Evolutionary conservation across 2,113 vertebrate species (phyloP).

Genomic region (Myotis brandtii): DNA sequence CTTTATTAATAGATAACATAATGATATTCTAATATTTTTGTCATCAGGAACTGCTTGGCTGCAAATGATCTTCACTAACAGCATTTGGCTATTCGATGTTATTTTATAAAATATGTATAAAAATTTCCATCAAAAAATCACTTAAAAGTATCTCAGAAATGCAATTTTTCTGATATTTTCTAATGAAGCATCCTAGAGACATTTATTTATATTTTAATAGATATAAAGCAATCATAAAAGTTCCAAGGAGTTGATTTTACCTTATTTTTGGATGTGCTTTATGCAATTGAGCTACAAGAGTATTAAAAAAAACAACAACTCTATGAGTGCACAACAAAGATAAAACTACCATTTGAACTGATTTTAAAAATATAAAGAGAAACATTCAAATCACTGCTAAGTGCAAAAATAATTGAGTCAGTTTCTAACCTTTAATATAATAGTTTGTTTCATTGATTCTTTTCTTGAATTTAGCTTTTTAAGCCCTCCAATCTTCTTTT

Average conservation of each 20-base stretch:
- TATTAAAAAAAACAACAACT: not conserved
- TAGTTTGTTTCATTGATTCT: not conserved
- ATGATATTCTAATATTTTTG: conserved; percentile 50
- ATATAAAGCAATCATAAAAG: not conserved
- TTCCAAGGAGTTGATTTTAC: conserved; percentile 9
- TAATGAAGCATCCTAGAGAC: not conserved
- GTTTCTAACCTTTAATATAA: not conserved
- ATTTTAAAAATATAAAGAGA: not conserved
- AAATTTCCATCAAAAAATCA: conserved; percentile 46
- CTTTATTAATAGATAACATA: conserved; percentile 56
- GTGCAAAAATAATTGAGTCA: not conserved
- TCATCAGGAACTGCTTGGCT: conserved; percentile 38
- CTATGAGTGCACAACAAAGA: not conserved
- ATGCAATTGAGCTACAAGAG: not conserved
- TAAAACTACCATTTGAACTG: not conserved
- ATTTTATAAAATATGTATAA: conserved; percentile 42
- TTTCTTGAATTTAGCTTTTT: not conserved
- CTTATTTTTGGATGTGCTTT: not conserved
- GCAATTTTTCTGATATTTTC: conserved; percentile 8
- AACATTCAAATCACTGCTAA: not conserved
- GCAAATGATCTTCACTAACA: not conserved
- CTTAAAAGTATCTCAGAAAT: conserved; percentile 5
- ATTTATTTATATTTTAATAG: not conserved
- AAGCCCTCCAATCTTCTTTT: not conserved
- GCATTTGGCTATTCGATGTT: not conserved